Evolutionary conservation across 2,888 invertebrate species (phyloP).

Genomic region (Octonoba sinensis): DNA sequence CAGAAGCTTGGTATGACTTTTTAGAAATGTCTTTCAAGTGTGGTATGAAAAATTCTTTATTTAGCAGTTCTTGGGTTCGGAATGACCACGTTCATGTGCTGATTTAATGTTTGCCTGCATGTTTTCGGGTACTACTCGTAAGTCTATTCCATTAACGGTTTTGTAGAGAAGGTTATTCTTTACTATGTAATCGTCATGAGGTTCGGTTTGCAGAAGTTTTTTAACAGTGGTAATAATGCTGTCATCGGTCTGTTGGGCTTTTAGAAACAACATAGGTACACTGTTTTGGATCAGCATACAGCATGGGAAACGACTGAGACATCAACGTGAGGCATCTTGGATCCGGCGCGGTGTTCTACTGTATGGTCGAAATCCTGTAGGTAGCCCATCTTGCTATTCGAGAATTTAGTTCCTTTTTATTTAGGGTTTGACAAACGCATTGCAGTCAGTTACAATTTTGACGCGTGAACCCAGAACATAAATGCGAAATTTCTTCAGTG

Average conservation of each 20-base stretch:
- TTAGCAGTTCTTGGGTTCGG: background rate
- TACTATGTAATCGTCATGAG: background rate
- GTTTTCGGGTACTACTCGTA: background rate
- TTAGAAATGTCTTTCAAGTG: background rate
- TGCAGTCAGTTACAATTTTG: constrained; percentile 27
- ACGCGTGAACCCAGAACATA: constrained; percentile 12
- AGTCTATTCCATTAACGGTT: background rate
- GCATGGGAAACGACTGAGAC: background rate
- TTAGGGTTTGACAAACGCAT: background rate
- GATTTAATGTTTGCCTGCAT: constrained; percentile 2
- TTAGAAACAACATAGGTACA: background rate
- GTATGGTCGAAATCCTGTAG: background rate
- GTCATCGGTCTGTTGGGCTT: constrained; percentile 20
- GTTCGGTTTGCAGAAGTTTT: background rate
- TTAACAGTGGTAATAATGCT: constrained; percentile 8
- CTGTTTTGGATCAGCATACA: background rate
- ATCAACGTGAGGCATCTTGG: constrained; percentile 2
- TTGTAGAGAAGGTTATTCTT: constrained; percentile 6
- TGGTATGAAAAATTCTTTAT: constrained; percentile 7
- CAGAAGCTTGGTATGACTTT: too few relatives aligned
- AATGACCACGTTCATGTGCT: constrained; percentile 1
- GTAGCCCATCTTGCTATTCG: background rate
- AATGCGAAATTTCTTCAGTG: constrained; percentile 19
- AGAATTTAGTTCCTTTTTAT: background rate
- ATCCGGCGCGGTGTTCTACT: background rate